Conservation (phyloP, 2,113 vertebrate species). For the Vimba vimba region DNA sequence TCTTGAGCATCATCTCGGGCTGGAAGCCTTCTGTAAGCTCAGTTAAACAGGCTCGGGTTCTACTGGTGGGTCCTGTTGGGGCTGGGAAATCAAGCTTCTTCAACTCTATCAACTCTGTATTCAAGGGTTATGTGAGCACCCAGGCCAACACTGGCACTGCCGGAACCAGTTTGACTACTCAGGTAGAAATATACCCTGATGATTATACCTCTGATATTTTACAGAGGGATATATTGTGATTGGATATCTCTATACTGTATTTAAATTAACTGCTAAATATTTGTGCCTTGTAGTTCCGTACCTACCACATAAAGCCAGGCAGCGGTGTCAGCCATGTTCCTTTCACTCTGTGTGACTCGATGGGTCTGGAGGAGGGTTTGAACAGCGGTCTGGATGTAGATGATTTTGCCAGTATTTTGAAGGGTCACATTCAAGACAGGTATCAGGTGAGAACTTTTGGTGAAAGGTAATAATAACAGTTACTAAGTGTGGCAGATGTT, state of each 20-base stretch:
- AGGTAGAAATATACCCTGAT: constrained; percentile 53
- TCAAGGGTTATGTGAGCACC: constrained; percentile 71
- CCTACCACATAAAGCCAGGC: constrained; percentile 64
- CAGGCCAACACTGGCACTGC: constrained; percentile 71
- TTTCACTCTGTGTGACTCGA: constrained; percentile 75
- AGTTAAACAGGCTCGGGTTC: constrained; percentile 68
- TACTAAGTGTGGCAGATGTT: neutral
- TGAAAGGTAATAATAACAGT: neutral
- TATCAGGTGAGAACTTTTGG: constrained; percentile 66
- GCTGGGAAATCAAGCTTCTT: constrained; percentile 81
- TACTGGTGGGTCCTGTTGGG: constrained; percentile 75
- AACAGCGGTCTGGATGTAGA: constrained; percentile 67
- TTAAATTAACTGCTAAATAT: neutral
- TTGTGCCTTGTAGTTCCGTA: constrained; percentile 66
- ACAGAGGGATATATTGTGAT: neutral
- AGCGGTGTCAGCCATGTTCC: constrained; percentile 53
- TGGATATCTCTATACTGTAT: constrained; percentile 2
- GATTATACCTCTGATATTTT: neutral
- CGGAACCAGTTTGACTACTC: constrained; percentile 69
- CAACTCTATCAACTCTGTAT: constrained; percentile 79
- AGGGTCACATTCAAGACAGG: constrained; percentile 69
- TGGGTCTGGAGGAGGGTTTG: constrained; percentile 71
- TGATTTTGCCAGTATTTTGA: constrained; percentile 67
- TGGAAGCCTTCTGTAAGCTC: constrained; percentile 65
- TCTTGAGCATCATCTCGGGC: constrained; percentile 65